These are phyloP conservation scores for pig (Sus scrofa) DNA, from an alignment of 2,113 vertebrate species.

Conservation along the genomic window DNA sequence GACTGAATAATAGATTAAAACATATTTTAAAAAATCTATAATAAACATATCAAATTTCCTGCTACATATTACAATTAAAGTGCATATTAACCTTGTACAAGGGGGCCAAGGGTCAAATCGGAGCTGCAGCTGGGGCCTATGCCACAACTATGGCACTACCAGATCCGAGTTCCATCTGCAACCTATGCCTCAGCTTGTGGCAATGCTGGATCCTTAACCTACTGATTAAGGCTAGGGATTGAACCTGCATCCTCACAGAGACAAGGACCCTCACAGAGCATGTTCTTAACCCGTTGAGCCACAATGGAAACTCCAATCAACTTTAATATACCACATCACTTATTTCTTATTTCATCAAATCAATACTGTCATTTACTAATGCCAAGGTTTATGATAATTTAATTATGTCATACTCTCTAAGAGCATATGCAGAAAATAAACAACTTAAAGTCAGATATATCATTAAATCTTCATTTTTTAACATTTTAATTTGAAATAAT, in stretches of 20 bases:
- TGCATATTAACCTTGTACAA: background rate
- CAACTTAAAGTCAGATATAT: background rate
- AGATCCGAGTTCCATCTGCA: too few species aligned
- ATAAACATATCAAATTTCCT: background rate
- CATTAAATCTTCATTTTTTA: background rate
- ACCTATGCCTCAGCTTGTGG: too few species aligned
- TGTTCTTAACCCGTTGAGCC: too few species aligned
- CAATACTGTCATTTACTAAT: background rate
- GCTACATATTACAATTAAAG: background rate
- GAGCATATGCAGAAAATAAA: background rate
- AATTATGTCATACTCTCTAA: background rate
- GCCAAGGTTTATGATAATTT: background rate
- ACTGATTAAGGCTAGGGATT: too few species aligned
- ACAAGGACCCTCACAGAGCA: too few species aligned
- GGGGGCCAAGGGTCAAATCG: too few species aligned
- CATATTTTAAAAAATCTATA: background rate
- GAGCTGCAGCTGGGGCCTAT: too few species aligned
- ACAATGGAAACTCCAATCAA: background rate
- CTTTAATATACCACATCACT: background rate
- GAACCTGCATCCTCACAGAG: too few species aligned
- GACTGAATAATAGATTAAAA: background rate
- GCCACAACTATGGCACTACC: too few species aligned
- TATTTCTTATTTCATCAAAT: background rate
- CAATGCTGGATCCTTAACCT: too few species aligned
- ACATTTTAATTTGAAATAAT: background rate